Evolutionary conservation across 1,140 invertebrate genomes (phyloP).

Genomic region (Drosophila pallidifrons): DNA sequence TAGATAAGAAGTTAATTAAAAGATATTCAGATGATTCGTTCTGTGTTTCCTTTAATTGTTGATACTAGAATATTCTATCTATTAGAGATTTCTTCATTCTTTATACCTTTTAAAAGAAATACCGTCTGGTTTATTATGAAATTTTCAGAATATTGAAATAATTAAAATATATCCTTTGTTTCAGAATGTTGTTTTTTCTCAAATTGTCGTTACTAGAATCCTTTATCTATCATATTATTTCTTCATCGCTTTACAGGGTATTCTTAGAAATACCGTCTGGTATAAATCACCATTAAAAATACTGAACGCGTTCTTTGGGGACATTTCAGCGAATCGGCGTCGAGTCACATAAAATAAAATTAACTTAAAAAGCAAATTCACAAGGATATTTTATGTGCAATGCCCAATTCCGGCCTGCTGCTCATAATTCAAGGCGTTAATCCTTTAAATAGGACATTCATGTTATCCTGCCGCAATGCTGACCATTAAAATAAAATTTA

Average conservation of each 20-base stretch:
- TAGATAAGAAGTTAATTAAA: too few species aligned
- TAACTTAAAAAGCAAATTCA: constrained; percentile 84
- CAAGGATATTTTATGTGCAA: constrained; percentile 71
- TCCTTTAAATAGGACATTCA: constrained; percentile 84
- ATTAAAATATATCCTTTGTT: too few species aligned
- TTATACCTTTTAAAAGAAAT: too few species aligned
- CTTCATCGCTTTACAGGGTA: constrained; percentile 24
- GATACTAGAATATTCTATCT: too few species aligned
- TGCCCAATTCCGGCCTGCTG: constrained; percentile 34
- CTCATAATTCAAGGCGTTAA: constrained; percentile 81
- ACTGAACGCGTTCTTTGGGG: constrained; percentile 60
- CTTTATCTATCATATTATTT: too few species aligned
- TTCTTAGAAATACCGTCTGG: neutral
- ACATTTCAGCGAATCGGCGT: constrained; percentile 27
- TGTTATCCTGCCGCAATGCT: constrained; percentile 73
- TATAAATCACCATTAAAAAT: constrained; percentile 83
- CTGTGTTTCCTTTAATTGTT: neutral
- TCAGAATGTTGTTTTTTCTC: too few species aligned
- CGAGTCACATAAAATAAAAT: constrained; percentile 78
- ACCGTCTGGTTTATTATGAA: too few species aligned
- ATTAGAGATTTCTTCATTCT: too few species aligned
- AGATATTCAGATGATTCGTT: neutral
- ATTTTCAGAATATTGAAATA: too few species aligned
- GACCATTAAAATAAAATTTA: constrained; percentile 83
- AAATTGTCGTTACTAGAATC: too few species aligned